Evolutionary conservation across 1,140 invertebrate species (phyloP).

Genomic region (Portunus trituberculatus): DNA sequence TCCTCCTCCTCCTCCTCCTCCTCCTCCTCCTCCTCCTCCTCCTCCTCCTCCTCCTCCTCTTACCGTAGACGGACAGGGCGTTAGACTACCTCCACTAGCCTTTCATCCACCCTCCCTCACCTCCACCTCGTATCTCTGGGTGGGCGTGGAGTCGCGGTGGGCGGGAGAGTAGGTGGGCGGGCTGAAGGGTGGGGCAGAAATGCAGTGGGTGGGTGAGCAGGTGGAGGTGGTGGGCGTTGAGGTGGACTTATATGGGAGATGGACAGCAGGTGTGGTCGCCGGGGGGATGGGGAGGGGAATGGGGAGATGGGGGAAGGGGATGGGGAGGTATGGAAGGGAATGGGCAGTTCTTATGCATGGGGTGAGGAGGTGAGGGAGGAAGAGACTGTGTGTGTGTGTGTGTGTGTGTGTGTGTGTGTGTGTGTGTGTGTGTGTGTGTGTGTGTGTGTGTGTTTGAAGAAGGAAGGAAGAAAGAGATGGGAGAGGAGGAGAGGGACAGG

Average conservation of each 20-base stretch:
- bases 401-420: background rate
- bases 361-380: background rate
- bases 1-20: background rate
- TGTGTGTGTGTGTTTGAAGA: background rate
- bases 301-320: background rate
- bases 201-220: constrained; percentile 7
- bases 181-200: background rate
- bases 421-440: too few species aligned
- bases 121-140: background rate
- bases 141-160: background rate
- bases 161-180: background rate
- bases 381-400: background rate
- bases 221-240: background rate
- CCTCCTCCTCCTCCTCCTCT: background rate
- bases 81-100: background rate
- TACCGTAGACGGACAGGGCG: background rate
- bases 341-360: background rate
- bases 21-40: background rate
- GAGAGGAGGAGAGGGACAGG: too few species aligned
- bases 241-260: background rate
- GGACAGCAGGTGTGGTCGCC: background rate
- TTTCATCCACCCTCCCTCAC: background rate
- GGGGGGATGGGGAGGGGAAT: background rate
- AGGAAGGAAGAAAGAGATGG: too few species aligned
- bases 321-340: background rate